These are phyloP conservation scores for Melanostoma scalare DNA, from an alignment of 2,888 invertebrate species.

Conservation along the genomic window DNA sequence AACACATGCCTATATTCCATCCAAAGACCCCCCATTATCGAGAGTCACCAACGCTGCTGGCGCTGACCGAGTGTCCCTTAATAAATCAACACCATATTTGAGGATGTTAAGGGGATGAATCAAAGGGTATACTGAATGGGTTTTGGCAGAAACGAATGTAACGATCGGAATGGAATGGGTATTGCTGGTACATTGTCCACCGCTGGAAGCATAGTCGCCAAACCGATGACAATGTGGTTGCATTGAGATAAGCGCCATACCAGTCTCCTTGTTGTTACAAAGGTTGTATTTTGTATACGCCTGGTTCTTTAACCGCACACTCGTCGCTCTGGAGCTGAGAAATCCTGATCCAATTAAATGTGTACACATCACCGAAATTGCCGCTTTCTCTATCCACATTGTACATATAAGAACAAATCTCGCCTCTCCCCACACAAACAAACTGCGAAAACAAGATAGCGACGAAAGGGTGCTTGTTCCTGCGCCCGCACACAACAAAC, in stretches of 20 bases:
- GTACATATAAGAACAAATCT: slow-evolving; percentile 13
- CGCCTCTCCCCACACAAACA: slow-evolving; percentile 53
- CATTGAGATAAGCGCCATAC: slow-evolving; percentile 64
- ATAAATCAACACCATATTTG: slow-evolving; percentile 61
- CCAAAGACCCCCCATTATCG: too few species aligned
- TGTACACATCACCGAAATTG: slow-evolving; percentile 74
- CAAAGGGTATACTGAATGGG: slow-evolving; percentile 32
- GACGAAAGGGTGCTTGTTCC: slow-evolving; percentile 43
- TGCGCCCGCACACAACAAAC: background rate
- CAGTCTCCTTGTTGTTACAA: slow-evolving; percentile 51
- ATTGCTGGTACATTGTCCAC: background rate
- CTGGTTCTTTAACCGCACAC: slow-evolving; percentile 23
- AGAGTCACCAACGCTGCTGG: too few species aligned
- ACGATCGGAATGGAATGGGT: background rate
- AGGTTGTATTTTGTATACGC: slow-evolving; percentile 11
- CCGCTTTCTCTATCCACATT: slow-evolving; percentile 47
- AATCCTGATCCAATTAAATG: slow-evolving; percentile 74
- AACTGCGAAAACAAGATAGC: slow-evolving; percentile 74
- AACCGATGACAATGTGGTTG: slow-evolving; percentile 53
- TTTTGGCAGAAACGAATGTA: background rate
- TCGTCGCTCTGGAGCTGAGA: slow-evolving; percentile 44
- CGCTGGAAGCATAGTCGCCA: slow-evolving; percentile 3
- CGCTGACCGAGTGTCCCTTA: slow-evolving; percentile 41
- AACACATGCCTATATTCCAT: too few species aligned
- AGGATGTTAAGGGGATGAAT: slow-evolving; percentile 59